Conservation (phyloP, 1,140 invertebrate species). For the Neomicropteryx cornuta region DNA sequence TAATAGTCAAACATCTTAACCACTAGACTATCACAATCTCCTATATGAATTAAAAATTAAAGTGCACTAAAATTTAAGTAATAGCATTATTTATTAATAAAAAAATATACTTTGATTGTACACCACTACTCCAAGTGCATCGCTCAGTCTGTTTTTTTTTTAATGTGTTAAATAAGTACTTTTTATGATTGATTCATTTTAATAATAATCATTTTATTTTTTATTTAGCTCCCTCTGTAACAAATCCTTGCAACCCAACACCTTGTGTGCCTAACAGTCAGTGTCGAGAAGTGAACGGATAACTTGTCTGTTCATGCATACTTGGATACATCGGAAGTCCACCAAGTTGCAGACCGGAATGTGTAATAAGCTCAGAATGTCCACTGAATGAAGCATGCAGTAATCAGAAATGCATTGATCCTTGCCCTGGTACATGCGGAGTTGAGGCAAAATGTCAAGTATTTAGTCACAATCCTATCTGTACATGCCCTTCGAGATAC, state of each 20-base stretch:
- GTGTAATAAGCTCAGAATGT: slow-evolving; percentile 35
- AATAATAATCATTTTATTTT: slow-evolving; percentile 16
- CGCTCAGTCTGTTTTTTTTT: background rate
- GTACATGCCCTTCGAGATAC: slow-evolving; percentile 37
- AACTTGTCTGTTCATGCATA: slow-evolving; percentile 40
- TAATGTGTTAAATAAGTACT: background rate
- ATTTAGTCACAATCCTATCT: slow-evolving; percentile 44
- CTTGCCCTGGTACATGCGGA: slow-evolving; percentile 44
- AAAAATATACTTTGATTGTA: background rate
- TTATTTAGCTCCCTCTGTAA: slow-evolving; percentile 10
- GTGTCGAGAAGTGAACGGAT: slow-evolving; percentile 40
- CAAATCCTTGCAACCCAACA: slow-evolving; percentile 33
- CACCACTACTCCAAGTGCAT: too few relatives aligned
- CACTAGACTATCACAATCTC: too few relatives aligned
- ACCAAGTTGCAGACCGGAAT: slow-evolving; percentile 38
- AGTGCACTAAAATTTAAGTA: slow-evolving; percentile 33
- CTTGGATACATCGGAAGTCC: slow-evolving; percentile 42
- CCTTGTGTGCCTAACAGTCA: slow-evolving; percentile 41
- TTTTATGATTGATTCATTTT: slow-evolving; percentile 15
- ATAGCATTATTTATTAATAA: background rate
- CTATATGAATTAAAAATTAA: too few relatives aligned
- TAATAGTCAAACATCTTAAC: too few relatives aligned
- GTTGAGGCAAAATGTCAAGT: slow-evolving; percentile 39
- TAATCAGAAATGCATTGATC: slow-evolving; percentile 41
- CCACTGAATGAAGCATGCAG: slow-evolving; percentile 31